Evolutionary conservation across 2,888 invertebrate genomes (phyloP).

Genomic region (Barypeithes pellucidus): DNA sequence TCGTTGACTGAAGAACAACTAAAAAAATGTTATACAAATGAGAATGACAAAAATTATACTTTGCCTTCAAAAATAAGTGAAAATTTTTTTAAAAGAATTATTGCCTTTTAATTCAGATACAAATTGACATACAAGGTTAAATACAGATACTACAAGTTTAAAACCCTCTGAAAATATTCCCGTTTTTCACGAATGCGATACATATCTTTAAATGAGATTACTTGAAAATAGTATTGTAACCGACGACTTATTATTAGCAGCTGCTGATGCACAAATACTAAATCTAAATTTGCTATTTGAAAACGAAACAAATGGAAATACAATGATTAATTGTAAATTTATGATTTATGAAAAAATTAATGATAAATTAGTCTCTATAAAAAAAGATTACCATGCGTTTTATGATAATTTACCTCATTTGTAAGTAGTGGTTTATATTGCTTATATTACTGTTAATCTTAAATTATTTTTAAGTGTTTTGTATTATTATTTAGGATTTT

Average conservation of each 20-base stretch:
- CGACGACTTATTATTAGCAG: not conserved
- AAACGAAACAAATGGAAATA: too few relatives aligned
- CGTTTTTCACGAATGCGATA: not conserved
- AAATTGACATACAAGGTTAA: not conserved
- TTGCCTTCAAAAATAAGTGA: not conserved
- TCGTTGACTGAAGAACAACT: not conserved
- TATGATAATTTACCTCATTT: too few relatives aligned
- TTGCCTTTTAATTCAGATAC: not conserved
- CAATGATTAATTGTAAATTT: too few relatives aligned
- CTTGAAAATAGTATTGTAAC: not conserved
- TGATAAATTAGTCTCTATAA: too few relatives aligned
- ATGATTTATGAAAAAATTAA: too few relatives aligned
- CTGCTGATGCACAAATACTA: not conserved
- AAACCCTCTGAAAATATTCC: not conserved
- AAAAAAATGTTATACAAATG: not conserved
- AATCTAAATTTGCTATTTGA: too few relatives aligned
- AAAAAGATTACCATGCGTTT: too few relatives aligned
- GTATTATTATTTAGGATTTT: too few relatives aligned
- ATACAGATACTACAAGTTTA: not conserved
- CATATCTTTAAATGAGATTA: not conserved
- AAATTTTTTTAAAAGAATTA: too few relatives aligned
- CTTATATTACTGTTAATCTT: too few relatives aligned
- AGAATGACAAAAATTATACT: conserved; percentile 4
- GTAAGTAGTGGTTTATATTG: too few relatives aligned
- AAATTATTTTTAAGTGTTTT: too few relatives aligned